Conservation (phyloP, 2,888 invertebrate species). For the Xiphydria camelus region DNA sequence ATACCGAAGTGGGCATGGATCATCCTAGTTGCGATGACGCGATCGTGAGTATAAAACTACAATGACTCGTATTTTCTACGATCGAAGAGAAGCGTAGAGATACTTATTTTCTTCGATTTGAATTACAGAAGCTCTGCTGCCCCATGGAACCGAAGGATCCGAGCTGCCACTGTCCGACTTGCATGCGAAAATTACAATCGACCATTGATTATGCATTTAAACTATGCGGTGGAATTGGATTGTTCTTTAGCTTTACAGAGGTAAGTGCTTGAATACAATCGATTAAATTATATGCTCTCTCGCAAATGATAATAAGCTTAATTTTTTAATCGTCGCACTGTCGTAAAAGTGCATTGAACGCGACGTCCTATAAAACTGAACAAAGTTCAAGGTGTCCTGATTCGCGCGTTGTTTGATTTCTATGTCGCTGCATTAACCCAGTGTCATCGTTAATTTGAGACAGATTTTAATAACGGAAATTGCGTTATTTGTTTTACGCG, state of each 20-base stretch:
- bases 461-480: too few relatives aligned
- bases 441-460: too few relatives aligned
- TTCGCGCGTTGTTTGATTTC: too few relatives aligned
- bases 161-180: constrained; percentile 71
- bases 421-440: too few relatives aligned
- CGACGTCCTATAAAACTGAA: too few relatives aligned
- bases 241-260: constrained; percentile 98
- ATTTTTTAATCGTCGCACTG: too few relatives aligned
- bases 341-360: too few relatives aligned
- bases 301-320: too few relatives aligned
- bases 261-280: too few relatives aligned
- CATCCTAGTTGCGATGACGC: constrained; percentile 67
- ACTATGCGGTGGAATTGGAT: constrained; percentile 87
- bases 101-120: background rate
- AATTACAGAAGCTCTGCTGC: constrained; percentile 65
- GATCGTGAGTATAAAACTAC: constrained; percentile 59
- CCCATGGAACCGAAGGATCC: constrained; percentile 38
- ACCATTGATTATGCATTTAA: constrained; percentile 87
- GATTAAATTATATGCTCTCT: too few relatives aligned
- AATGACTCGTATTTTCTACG: constrained; percentile 1
- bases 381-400: too few relatives aligned
- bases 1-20: constrained; percentile 55
- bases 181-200: constrained; percentile 73
- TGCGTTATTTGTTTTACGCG: too few relatives aligned
- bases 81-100: constrained; percentile 2